Evolutionary conservation across 1,140 invertebrate genomes (phyloP).

Genomic region (Scaptomyza montana): DNA sequence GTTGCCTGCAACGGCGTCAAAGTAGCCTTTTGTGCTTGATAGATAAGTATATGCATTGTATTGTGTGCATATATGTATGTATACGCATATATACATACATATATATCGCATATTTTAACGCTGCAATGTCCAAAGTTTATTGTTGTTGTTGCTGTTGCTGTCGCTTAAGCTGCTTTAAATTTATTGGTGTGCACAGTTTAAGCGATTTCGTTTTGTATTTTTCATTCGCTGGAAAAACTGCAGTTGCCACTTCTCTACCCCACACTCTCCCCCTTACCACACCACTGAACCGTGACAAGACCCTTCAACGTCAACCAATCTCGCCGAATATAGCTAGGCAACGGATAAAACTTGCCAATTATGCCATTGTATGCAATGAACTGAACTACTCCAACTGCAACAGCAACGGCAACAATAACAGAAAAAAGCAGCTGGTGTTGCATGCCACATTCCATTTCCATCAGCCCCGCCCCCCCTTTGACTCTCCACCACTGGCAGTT

Average conservation of each 20-base stretch:
- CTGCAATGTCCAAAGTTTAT: conserved; percentile 4
- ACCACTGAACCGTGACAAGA: too few species aligned
- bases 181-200: conserved; percentile 80
- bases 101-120: conserved; percentile 16
- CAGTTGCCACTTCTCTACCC: not conserved
- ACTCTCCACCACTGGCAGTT: not conserved
- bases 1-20: conserved; percentile 1
- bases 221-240: conserved; percentile 38
- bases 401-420: conserved; percentile 12
- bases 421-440: conserved; percentile 8
- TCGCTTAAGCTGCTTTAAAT: conserved; percentile 79
- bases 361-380: conserved; percentile 75
- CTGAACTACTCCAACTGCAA: conserved; percentile 43
- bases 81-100: not conserved
- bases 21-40: conserved; percentile 13
- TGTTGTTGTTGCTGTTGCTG: conserved; percentile 37
- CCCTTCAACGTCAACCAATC: too few species aligned
- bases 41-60: not conserved
- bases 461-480: not conserved
- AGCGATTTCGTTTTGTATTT: conserved; percentile 58
- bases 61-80: conserved; percentile 2
- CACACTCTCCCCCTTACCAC: not conserved
- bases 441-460: conserved; percentile 31
- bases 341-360: conserved; percentile 79
- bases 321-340: conserved; percentile 27